Conservation (phyloP, 2,113 vertebrate species). For the Coreoperca whiteheadi region DNA sequence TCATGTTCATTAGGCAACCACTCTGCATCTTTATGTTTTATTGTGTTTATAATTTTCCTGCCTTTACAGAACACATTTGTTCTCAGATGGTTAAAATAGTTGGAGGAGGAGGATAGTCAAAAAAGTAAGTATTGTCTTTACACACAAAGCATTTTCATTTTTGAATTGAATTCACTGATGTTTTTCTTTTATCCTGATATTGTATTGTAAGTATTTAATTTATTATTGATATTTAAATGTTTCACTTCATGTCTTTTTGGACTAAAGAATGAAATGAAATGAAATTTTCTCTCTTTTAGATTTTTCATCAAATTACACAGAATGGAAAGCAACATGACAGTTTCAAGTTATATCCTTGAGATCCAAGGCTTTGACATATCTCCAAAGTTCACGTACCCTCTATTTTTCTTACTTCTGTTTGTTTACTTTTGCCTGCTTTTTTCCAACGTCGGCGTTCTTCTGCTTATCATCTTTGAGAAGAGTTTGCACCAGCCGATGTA, state of each 20-base stretch:
- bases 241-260: not conserved
- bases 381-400: conserved; percentile 49
- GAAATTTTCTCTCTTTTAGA: conserved; percentile 36
- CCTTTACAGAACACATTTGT: not conserved
- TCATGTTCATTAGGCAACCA: not conserved
- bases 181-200: not conserved
- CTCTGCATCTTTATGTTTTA: not conserved
- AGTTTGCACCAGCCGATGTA: conserved; percentile 79
- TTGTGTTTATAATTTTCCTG: not conserved
- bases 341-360: conserved; percentile 38
- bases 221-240: not conserved
- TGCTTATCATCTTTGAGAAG: conserved; percentile 68
- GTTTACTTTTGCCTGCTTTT: conserved; percentile 66
- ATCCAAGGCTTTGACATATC: conserved; percentile 69
- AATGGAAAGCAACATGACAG: conserved; percentile 62
- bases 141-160: not conserved
- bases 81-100: not conserved
- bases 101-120: not conserved
- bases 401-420: conserved; percentile 71
- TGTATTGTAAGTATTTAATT: not conserved
- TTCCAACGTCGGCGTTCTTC: conserved; percentile 64
- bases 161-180: not conserved
- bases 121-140: conserved; percentile 5
- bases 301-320: not conserved
- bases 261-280: not conserved